Evolutionary conservation across 2,113 vertebrate genomes (phyloP), one percentile per base, ranked within the genome.

Genomic region (Eurypyga helias): DNA sequence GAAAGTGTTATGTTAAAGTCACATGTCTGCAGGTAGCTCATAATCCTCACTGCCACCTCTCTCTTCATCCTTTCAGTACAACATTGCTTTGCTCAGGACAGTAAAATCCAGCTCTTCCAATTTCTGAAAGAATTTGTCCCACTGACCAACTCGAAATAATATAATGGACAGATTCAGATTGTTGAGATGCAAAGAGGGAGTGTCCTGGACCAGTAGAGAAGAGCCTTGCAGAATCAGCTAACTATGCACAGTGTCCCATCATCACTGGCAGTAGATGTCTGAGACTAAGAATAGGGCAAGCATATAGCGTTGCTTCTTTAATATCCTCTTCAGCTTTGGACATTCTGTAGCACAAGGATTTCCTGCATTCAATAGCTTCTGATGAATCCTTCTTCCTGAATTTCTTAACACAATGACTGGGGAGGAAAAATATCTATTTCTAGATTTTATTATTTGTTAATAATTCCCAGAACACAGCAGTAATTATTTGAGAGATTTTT

Each of bases 341-440:
- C 45, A 17, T 7, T 34, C 38, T 10, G 11, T 7, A 76, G n/a
- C 54, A 83, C 33, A 86, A 79, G 48, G 58, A 86, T 88, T 88
- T 83, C 79, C 94, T 72, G 36, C 57, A 17, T 33, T 87, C 60
- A 83, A 64, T 48, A 72, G 34, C 65, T 16, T 34, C 62, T 69
- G 24, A 91, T 83, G 52, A 89, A 83, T 77, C 49, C 60, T 83
- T 36, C 91, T 93, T 89, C 89, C 76, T 23, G n/a, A 91, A 85
- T 55, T 94, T 91, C 71, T 76, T 82, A 45, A 60, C 43, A 64
- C 61, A 91, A 84, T 84, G 73, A 82, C 51, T 11, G 70, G 72
- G 64, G 46, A 93, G 69, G 72, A 90, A 66, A 88, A 83, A 57
- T 38, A 72, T 26, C 34, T 69, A 80, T 77, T 76, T 52, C 60